These are phyloP conservation scores for Coelopa pilipes DNA, from an alignment of 2,888 invertebrate genomes.

Conservation along the genomic window DNA sequence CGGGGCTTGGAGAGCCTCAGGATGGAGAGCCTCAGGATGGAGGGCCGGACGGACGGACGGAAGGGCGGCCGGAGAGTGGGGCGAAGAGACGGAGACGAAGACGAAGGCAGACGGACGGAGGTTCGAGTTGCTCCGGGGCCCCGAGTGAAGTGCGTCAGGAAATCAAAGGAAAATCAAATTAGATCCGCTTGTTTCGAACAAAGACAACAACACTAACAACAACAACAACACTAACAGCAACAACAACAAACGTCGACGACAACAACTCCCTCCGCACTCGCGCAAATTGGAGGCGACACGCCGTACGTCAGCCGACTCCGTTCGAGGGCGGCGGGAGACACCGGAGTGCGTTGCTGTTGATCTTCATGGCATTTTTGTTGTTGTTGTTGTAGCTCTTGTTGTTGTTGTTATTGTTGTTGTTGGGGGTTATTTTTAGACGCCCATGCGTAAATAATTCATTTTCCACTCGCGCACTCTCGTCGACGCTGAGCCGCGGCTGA, in stretches of 20 bases:
- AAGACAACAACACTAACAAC: too few relatives aligned
- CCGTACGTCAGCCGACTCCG: too few relatives aligned
- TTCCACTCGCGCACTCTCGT: slow-evolving; percentile 13
- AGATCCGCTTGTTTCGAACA: slow-evolving; percentile 12
- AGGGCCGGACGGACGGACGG: slow-evolving; percentile 5
- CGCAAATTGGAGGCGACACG: too few relatives aligned
- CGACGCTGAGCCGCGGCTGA: not conserved
- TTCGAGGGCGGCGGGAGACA: too few relatives aligned
- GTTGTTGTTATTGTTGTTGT: slow-evolving; percentile 1
- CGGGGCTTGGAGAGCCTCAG: not conserved
- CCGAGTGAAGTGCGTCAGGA: slow-evolving; percentile 9
- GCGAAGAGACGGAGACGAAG: too few relatives aligned
- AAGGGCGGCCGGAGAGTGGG: not conserved
- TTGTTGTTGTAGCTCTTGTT: not conserved
- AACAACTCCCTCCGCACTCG: too few relatives aligned
- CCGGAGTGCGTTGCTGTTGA: not conserved
- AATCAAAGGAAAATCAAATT: slow-evolving; percentile 27
- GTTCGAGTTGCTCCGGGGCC: not conserved
- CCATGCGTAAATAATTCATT: slow-evolving; percentile 27
- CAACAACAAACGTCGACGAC: too few relatives aligned
- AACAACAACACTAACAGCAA: too few relatives aligned
- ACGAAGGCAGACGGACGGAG: too few relatives aligned
- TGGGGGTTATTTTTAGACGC: not conserved
- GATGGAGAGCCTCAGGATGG: not conserved
- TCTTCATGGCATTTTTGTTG: too few relatives aligned